These are phyloP conservation scores for Callospermophilus lateralis DNA, from an alignment of 2,113 vertebrate genomes.

Conservation along the genomic window DNA sequence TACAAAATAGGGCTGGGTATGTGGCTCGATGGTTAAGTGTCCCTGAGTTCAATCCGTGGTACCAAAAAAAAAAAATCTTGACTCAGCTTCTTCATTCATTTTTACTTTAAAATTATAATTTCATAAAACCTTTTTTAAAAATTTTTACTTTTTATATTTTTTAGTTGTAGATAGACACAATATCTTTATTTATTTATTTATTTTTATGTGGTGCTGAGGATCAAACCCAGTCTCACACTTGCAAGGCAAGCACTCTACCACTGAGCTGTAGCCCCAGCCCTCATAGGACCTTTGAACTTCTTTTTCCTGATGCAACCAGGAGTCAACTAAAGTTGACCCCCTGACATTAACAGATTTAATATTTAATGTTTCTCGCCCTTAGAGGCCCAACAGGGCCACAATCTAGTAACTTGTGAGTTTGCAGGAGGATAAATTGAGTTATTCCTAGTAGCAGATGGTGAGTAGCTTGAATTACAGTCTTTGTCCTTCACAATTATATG, in stretches of 20 bases:
- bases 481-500: background rate
- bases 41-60: no score
- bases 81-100: slow-evolving; percentile 26
- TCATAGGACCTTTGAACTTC: background rate
- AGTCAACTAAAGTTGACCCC: background rate
- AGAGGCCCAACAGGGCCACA: background rate
- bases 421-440: slow-evolving; percentile 13
- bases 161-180: no score
- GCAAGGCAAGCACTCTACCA: no score
- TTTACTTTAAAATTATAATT: slow-evolving; percentile 58
- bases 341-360: slow-evolving; percentile 31
- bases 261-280: no score
- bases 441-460: background rate
- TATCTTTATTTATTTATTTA: no score
- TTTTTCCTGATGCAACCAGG: slow-evolving; percentile 42
- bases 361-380: slow-evolving; percentile 21
- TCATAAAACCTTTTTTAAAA: background rate
- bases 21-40: no score
- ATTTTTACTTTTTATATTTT: no score
- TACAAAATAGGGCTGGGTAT: no score
- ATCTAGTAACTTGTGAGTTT: background rate
- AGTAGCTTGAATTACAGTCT: background rate
- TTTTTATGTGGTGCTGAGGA: no score
- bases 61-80: background rate
- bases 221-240: no score